Percentiles rank a stretch among this genome's conserved stretches.
Evolutionary conservation across 2,888 invertebrate genomes (phyloP).

Genomic region (Tipula confusa): DNA sequence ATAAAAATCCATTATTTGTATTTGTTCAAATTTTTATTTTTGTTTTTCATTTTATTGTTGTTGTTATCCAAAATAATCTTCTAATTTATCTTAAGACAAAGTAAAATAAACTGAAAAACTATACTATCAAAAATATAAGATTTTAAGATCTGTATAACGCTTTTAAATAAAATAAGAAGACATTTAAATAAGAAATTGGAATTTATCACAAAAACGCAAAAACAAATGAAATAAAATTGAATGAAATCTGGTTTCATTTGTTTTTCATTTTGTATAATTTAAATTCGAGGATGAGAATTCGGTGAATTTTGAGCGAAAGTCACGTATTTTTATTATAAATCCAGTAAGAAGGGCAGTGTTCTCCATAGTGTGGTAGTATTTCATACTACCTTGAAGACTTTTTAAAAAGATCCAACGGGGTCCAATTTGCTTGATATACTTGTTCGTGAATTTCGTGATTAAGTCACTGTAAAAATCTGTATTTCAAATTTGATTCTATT

Average conservation of each 20-base stretch:
- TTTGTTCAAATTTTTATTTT: not conserved
- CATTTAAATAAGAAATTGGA: constrained; percentile 16
- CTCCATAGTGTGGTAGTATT: too few species aligned
- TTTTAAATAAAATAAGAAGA: constrained; percentile 14
- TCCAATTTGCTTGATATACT: too few species aligned
- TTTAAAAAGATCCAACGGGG: too few species aligned
- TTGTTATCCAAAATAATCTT: constrained; percentile 12
- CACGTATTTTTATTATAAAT: not conserved
- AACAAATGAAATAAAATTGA: constrained; percentile 5
- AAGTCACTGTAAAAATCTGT: too few species aligned
- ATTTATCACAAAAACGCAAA: constrained; percentile 25
- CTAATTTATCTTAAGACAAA: not conserved
- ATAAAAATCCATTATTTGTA: not conserved
- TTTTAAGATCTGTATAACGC: constrained; percentile 20
- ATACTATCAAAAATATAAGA: not conserved
- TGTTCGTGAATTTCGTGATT: too few species aligned
- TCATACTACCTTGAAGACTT: too few species aligned
- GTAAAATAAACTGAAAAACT: constrained; percentile 7
- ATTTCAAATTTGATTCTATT: too few species aligned
- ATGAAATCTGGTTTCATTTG: constrained; percentile 7
- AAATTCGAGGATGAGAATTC: not conserved
- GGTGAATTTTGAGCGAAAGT: not conserved
- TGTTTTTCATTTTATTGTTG: too few species aligned
- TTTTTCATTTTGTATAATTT: not conserved
- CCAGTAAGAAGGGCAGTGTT: too few species aligned